Evolutionary conservation across 2,113 vertebrate genomes (phyloP), one percentile per base, ranked within the genome.

Genomic region (Coryphaenoides rupestris): DNA sequence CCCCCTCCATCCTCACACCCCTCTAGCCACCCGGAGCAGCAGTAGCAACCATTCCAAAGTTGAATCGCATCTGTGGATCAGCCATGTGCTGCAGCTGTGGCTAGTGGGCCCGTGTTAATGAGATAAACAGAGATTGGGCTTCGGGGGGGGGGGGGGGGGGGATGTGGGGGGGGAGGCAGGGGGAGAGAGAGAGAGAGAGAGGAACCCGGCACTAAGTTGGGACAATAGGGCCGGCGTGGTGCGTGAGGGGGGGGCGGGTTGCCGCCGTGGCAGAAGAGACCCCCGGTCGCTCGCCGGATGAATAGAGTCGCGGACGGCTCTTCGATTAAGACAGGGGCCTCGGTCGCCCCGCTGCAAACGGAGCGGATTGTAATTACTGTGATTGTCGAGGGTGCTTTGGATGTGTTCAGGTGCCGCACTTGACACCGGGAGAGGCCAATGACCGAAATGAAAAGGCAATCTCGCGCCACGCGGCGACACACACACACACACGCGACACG

Each of bases 41-140:
- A n/a, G n/a, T n/a, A 16, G 15, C 47, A 5, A 50, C 47, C 47
- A 9, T 17, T 74, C 65, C 71, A 66, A n/a, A 40, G 33, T 40
- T 40, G 33, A 78, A 79, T 84, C 67, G 69, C 75, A 80, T 86
- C 79, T 77, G 47, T 50, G 47, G n/a, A 77, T 76, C 76, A 86
- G 83, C 77, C 63, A 55, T 68, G 64, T 76, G 66, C 67, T n/a
- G 49, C 23, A 6, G 75, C 77, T 85, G 70, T 81, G 80, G 13
- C 33, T 9, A 40, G 33, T 40, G 33, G 33, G 33, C 75, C 76
- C 28, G 66, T 64, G 65, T 74, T 87, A 83, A 88, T 78, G 74
- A 87, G 83, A 88, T 86, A 78, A 83, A 74, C 47, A 50, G 15
- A 17, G 77, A 63, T 59, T 40, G 66, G 70, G 66, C 68, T 76